These are phyloP conservation scores for Drosophila erecta DNA, from an alignment of 1,140 invertebrate species.

Conservation along the genomic window DNA sequence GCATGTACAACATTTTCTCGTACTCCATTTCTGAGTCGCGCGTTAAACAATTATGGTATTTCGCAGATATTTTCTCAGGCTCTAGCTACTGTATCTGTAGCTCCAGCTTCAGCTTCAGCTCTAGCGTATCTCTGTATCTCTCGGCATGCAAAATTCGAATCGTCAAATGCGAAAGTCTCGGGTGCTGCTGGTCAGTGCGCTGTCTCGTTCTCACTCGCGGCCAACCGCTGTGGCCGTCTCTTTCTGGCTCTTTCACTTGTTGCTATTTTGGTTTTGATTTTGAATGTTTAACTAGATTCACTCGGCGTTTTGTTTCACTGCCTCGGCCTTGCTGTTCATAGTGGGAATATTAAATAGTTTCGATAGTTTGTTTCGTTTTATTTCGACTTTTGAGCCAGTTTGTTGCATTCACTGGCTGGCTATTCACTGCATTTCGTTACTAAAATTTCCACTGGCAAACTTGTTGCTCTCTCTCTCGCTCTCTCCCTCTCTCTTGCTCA, in stretches of 20 bases:
- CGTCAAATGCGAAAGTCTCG: constrained; percentile 66
- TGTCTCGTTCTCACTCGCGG: constrained; percentile 54
- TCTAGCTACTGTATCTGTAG: constrained; percentile 36
- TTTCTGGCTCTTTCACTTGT: constrained; percentile 61
- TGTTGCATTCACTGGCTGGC: constrained; percentile 34
- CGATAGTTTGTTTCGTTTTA: constrained; percentile 5
- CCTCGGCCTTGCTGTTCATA: constrained; percentile 57
- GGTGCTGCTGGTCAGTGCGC: neutral
- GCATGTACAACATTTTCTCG: constrained; percentile 75
- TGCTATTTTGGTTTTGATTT: constrained; percentile 53
- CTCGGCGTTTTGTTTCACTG: constrained; percentile 39
- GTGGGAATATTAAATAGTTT: constrained; percentile 40
- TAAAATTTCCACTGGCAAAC: constrained; percentile 82
- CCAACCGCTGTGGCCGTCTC: constrained; percentile 32
- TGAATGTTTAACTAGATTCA: constrained; percentile 61
- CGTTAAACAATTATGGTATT: constrained; percentile 22
- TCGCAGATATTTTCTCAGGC: constrained; percentile 35
- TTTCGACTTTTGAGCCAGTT: constrained; percentile 42
- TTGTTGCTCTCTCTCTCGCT: constrained; percentile 63
- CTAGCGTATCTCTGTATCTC: constrained; percentile 28
- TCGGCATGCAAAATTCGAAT: constrained; percentile 64
- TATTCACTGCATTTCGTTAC: constrained; percentile 74
- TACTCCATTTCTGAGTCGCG: constrained; percentile 67
- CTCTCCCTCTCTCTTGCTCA: constrained; percentile 46
- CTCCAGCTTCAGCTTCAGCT: constrained; percentile 19